phyloP scores from a whole-genome alignment of 2,888 invertebrate species.

The Ernsta delagoae region DNA sequence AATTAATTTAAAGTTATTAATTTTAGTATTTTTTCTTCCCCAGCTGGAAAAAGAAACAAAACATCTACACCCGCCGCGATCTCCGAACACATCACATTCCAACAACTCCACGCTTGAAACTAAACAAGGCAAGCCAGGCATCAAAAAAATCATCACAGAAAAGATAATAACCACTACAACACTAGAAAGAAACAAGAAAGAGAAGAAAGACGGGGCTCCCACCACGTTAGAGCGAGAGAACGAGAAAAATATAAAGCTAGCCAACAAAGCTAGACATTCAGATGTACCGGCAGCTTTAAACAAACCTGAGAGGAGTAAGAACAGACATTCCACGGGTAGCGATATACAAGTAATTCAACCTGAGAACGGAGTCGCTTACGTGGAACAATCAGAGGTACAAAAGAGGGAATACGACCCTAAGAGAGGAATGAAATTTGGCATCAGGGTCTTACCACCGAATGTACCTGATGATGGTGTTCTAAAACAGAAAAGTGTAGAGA shows the following conservation, averaged over 20 bases:
- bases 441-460: constrained; percentile 86
- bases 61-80: constrained; percentile 73
- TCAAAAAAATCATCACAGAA: constrained; percentile 80
- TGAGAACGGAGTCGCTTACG: constrained; percentile 68
- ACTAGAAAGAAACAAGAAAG: constrained; percentile 77
- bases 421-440: constrained; percentile 88
- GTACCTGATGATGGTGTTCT: constrained; percentile 81
- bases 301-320: constrained; percentile 73
- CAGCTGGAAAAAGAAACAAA: constrained; percentile 82
- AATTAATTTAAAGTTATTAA: background rate
- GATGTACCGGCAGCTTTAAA: constrained; percentile 61
- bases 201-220: constrained; percentile 64
- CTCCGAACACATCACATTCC: constrained; percentile 75
- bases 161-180: constrained; percentile 77
- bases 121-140: constrained; percentile 69
- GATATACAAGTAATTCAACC: constrained; percentile 75
- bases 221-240: constrained; percentile 80
- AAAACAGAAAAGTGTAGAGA: constrained; percentile 74
- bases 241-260: constrained; percentile 76
- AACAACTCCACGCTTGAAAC: constrained; percentile 80
- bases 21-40: constrained; percentile 46
- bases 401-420: constrained; percentile 84
- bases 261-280: constrained; percentile 67
- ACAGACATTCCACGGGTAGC: constrained; percentile 67
- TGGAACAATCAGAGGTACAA: constrained; percentile 80